Evolutionary conservation across 1,140 invertebrate species (phyloP).

Genomic region (Aphaenogaster rudis): DNA sequence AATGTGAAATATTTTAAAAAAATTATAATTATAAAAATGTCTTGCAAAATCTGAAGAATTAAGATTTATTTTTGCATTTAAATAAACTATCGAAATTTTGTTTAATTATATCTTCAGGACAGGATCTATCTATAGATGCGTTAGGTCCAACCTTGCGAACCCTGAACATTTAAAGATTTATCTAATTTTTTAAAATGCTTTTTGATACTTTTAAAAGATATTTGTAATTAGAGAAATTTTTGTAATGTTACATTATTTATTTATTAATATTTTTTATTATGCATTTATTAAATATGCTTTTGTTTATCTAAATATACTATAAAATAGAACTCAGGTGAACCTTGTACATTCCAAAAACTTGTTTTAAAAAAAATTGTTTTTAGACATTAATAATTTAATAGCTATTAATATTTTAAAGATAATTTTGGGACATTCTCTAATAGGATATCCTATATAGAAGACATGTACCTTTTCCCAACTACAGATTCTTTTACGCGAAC

Average conservation of each 20-base stretch:
- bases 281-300: neutral
- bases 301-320: neutral
- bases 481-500: neutral
- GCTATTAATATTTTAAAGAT: neutral
- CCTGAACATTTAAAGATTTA: neutral
- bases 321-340: neutral
- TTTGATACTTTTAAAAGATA: neutral
- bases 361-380: neutral
- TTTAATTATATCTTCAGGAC: conserved; percentile 14
- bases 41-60: neutral
- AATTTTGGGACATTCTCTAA: neutral
- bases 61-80: conserved; percentile 7
- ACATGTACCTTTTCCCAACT: neutral
- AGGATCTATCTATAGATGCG: neutral
- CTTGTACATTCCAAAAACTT: neutral
- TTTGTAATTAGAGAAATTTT: neutral
- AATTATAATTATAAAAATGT: neutral
- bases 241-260: conserved; percentile 22
- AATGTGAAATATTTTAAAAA: neutral
- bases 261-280: conserved; percentile 15
- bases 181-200: neutral
- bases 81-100: neutral
- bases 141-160: neutral
- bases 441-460: neutral
- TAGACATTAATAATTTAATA: neutral